Conservation (phyloP, 2,888 invertebrate genomes). For the Lasioglossum pauxillum region DNA sequence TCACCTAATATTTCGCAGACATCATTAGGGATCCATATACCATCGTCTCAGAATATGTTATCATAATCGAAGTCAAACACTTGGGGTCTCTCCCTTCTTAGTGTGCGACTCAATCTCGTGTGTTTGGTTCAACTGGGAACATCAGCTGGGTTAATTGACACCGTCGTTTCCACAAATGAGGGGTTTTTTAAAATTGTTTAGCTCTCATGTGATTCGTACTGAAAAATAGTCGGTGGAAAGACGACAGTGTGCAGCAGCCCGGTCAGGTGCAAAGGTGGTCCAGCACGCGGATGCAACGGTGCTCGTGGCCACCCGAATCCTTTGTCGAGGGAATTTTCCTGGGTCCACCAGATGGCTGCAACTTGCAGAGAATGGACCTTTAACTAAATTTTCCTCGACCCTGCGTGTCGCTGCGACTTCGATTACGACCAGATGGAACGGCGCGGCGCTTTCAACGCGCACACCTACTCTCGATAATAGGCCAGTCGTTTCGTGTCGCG, state of each 20-base stretch:
- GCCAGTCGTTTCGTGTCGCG: background rate
- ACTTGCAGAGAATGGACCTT: slow-evolving; percentile 20
- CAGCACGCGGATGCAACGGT: too few species aligned
- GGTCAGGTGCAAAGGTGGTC: slow-evolving; percentile 13
- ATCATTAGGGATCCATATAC: too few species aligned
- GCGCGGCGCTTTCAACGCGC: background rate
- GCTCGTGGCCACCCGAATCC: slow-evolving; percentile 6
- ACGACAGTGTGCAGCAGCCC: background rate
- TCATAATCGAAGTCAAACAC: too few species aligned
- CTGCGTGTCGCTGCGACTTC: background rate
- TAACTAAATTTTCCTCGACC: slow-evolving; percentile 28
- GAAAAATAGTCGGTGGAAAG: background rate
- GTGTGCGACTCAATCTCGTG: too few species aligned
- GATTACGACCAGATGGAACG: slow-evolving; percentile 10
- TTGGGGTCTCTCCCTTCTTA: too few species aligned
- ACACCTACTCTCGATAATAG: background rate
- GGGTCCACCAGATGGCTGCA: background rate
- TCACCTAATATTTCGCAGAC: too few species aligned
- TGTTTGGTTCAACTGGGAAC: too few species aligned
- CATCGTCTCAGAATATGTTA: too few species aligned
- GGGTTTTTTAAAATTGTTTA: too few species aligned
- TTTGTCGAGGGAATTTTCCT: slow-evolving; percentile 31
- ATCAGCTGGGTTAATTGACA: too few species aligned
- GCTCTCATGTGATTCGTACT: background rate
- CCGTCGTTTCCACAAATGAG: too few species aligned